phyloP scores from a whole-genome alignment of 2,797 vertebrate genomes.

The Syndactyla subalaris region DNA sequence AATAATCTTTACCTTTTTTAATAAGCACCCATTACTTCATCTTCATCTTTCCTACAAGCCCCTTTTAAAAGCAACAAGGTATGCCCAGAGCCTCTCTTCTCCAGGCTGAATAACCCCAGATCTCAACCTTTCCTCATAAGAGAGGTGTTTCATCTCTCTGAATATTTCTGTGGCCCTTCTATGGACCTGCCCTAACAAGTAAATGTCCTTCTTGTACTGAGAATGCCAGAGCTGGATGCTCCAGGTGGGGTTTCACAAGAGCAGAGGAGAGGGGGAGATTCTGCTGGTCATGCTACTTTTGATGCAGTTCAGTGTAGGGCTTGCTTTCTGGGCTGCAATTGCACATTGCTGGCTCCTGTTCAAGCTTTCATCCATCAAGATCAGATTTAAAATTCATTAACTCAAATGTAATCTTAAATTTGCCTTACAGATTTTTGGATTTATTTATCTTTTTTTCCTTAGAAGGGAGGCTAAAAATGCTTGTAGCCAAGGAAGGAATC shows the following conservation, averaged over 20 bases:
- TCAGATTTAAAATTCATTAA: background rate
- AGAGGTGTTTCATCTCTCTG: background rate
- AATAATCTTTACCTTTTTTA: background rate
- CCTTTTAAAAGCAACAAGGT: background rate
- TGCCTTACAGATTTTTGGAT: background rate
- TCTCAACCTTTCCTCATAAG: background rate
- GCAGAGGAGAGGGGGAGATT: fast-evolving
- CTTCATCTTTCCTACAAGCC: background rate
- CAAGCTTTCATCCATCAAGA: background rate
- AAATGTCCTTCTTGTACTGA: background rate
- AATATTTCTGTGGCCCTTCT: background rate
- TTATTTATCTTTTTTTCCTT: background rate
- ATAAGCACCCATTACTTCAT: background rate
- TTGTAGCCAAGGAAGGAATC: background rate
- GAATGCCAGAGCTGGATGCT: background rate
- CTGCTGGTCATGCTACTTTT: background rate
- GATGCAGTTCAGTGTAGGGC: fast-evolving
- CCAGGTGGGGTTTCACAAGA: background rate
- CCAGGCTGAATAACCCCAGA: background rate
- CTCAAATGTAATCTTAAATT: background rate
- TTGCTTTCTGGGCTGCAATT: background rate
- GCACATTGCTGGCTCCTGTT: background rate
- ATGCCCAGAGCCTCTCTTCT: background rate
- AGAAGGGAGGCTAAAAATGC: background rate
- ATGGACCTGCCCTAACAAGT: fast-evolving